Percentiles rank a stretch among this genome's conserved stretches.
Conservation (phyloP, 2,888 invertebrate genomes). For the Lepetodrilus schrolli region DNA sequence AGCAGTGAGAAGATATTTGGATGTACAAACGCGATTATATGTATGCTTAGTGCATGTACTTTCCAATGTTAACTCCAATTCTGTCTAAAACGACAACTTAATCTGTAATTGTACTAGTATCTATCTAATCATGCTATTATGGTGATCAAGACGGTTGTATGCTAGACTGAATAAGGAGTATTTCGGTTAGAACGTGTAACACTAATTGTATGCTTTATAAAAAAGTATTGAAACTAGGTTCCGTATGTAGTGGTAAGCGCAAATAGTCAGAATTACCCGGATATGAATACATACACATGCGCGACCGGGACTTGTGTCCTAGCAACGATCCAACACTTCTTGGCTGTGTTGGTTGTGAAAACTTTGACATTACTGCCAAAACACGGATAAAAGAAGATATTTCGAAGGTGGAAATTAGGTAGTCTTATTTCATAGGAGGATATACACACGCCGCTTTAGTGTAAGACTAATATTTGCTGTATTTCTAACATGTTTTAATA, state of each 20-base stretch:
- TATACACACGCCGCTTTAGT: background rate
- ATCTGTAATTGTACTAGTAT: no score
- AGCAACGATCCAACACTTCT: constrained; percentile 30
- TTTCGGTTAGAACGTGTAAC: background rate
- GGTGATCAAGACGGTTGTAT: background rate
- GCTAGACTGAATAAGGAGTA: background rate
- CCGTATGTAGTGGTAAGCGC: background rate
- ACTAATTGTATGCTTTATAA: background rate
- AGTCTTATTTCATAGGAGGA: no score
- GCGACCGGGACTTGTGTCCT: constrained; percentile 4
- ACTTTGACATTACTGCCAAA: background rate
- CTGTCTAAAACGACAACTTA: no score
- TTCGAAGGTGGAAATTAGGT: no score
- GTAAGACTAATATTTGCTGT: background rate
- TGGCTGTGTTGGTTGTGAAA: background rate
- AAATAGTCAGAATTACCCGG: background rate
- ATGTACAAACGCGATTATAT: no score
- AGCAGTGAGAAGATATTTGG: no score
- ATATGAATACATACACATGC: background rate
- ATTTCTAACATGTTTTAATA: no score
- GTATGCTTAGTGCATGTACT: no score
- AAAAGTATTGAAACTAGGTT: background rate
- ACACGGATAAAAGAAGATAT: background rate
- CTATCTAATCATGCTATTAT: no score
- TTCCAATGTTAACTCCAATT: no score